phyloP scores from a whole-genome alignment of 2,888 invertebrate species.

The Scaptomyza flava region DNA sequence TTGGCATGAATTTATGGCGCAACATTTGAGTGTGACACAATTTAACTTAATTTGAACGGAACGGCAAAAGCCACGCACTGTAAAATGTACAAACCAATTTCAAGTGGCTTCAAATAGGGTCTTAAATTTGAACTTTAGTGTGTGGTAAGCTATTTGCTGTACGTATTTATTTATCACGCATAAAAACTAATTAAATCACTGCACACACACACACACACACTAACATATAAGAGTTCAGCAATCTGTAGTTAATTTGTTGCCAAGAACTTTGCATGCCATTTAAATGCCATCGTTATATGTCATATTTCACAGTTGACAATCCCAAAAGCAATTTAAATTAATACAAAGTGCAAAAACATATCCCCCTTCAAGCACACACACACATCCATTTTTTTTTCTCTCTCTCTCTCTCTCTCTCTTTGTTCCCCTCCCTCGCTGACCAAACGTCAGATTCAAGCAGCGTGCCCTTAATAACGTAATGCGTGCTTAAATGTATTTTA shows the following conservation, averaged over 20 bases:
- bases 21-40: slow-evolving; percentile 82
- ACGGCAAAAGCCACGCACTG: slow-evolving; percentile 43
- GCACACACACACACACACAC: neutral
- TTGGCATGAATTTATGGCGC: slow-evolving; percentile 73
- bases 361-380: slow-evolving; percentile 20
- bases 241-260: slow-evolving; percentile 58
- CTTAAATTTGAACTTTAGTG: slow-evolving; percentile 27
- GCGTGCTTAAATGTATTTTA: slow-evolving; percentile 79
- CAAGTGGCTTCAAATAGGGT: slow-evolving; percentile 12
- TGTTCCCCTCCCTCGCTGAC: slow-evolving; percentile 25
- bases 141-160: slow-evolving; percentile 6
- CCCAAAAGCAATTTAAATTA: slow-evolving; percentile 76
- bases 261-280: slow-evolving; percentile 57
- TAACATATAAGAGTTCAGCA: neutral
- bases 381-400: slow-evolving; percentile 5
- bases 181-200: slow-evolving; percentile 24
- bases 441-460: slow-evolving; percentile 72
- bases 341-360: slow-evolving; percentile 73
- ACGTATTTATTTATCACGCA: slow-evolving; percentile 9
- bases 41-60: slow-evolving; percentile 80
- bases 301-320: slow-evolving; percentile 67
- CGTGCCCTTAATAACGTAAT: slow-evolving; percentile 76
- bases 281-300: slow-evolving; percentile 59
- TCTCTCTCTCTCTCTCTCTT: neutral
- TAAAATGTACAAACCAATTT: slow-evolving; percentile 23